Percentiles rank a stretch among this genome's conserved stretches.
phyloP scores from a whole-genome alignment of 2,888 invertebrate species.

The Caenorhabditis doughertyi region DNA sequence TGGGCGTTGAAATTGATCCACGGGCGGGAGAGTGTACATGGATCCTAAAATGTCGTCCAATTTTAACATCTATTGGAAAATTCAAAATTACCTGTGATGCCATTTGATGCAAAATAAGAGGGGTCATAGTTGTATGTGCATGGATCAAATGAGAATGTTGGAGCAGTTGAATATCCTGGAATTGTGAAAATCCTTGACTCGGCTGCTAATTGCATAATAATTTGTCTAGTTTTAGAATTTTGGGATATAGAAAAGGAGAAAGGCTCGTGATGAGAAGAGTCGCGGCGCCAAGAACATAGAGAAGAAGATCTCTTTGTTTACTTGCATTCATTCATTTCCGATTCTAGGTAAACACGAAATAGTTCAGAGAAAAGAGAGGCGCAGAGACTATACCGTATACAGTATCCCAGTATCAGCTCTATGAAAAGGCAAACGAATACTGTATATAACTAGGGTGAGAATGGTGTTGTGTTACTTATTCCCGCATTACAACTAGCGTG shows the following conservation, averaged over 20 bases:
- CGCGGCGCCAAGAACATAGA: conserved; percentile 50
- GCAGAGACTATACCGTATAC: conserved; percentile 49
- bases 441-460: conserved; percentile 29
- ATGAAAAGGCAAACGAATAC: conserved; percentile 41
- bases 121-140: conserved; percentile 69
- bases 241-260: conserved; percentile 9
- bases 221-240: conserved; percentile 32
- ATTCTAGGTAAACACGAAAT: conserved; percentile 54
- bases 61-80: not conserved
- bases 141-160: conserved; percentile 65
- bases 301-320: conserved; percentile 47
- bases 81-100: conserved; percentile 41
- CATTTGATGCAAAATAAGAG: conserved; percentile 58
- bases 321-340: conserved; percentile 49
- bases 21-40: conserved; percentile 72
- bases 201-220: conserved; percentile 51
- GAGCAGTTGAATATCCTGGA: conserved; percentile 69
- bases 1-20: conserved; percentile 71
- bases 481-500: conserved; percentile 27
- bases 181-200: conserved; percentile 35
- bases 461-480: conserved; percentile 47
- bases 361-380: conserved; percentile 10
- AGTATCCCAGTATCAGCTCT: conserved; percentile 47
- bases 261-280: conserved; percentile 39
- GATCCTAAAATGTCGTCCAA: conserved; percentile 14